A percentile compares a stretch with the other conserved stretches of the same genome.
These are phyloP conservation scores for Porites cylindrica DNA, from an alignment of 92 coral and sea anemone species.

Conservation along the genomic window DNA sequence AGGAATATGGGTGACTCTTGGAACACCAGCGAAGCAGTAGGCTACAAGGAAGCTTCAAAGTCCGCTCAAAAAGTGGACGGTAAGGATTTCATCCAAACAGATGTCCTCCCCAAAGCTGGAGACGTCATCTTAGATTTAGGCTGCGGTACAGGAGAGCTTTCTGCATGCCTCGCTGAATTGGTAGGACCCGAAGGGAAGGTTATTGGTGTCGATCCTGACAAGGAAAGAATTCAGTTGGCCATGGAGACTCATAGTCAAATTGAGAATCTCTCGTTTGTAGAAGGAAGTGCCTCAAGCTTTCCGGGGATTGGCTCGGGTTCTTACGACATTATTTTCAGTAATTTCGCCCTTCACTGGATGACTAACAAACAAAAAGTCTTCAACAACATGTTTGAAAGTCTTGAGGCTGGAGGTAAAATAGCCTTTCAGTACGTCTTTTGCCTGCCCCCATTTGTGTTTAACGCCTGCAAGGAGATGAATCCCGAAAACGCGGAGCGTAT, in stretches of 20 bases:
- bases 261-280: neutral
- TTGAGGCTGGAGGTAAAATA: neutral
- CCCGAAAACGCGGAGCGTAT: neutral
- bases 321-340: neutral
- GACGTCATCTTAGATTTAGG: slow-evolving; percentile 53
- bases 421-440: neutral
- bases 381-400: neutral
- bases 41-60: neutral
- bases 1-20: neutral
- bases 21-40: neutral
- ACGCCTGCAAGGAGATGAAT: neutral
- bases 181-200: neutral
- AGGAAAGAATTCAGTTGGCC: neutral
- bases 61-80: neutral
- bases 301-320: neutral
- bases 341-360: neutral
- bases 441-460: neutral
- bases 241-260: neutral
- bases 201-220: neutral
- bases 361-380: neutral
- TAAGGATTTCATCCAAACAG: neutral
- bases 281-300: neutral
- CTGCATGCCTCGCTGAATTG: slow-evolving; percentile 13
- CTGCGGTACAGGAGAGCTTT: slow-evolving; percentile 59
- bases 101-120: slow-evolving; percentile 11